phyloP scores from a whole-genome alignment of 2,888 invertebrate species.

The Nemotelus nigrinus region DNA sequence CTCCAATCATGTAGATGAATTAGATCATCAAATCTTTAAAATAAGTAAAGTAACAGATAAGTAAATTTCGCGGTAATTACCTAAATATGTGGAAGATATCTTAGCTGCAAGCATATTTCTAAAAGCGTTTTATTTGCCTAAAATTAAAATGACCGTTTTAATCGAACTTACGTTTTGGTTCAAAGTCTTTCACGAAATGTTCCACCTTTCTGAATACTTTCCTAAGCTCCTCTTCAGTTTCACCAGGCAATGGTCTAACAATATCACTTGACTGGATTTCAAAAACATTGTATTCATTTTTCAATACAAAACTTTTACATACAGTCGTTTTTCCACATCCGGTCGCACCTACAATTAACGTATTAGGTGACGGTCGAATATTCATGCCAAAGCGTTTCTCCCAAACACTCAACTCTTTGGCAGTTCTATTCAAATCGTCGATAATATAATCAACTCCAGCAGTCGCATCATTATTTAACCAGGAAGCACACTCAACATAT shows the following conservation, averaged over 20 bases:
- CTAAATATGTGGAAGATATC: too few relatives aligned
- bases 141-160: too few relatives aligned
- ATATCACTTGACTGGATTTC: constrained; percentile 65
- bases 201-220: constrained; percentile 65
- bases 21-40: too few relatives aligned
- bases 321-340: constrained; percentile 71
- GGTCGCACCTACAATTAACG: constrained; percentile 65
- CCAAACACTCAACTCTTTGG: constrained; percentile 59
- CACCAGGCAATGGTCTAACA: constrained; percentile 66
- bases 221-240: constrained; percentile 66
- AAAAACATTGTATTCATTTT: constrained; percentile 65
- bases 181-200: constrained; percentile 57
- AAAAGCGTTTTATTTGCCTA: too few relatives aligned
- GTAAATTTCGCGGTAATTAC: too few relatives aligned
- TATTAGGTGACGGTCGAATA: constrained; percentile 52
- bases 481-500: constrained; percentile 46
- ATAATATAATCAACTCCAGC: constrained; percentile 56
- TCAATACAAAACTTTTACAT: constrained; percentile 65
- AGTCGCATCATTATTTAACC: constrained; percentile 37
- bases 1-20: too few relatives aligned
- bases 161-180: constrained; percentile 56
- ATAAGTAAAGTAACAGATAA: too few relatives aligned
- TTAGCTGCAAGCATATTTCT: too few relatives aligned
- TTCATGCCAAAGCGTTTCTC: constrained; percentile 56
- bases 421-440: constrained; percentile 55